Conservation (phyloP, 2,888 invertebrate species). For the Boloria selene region DNA sequence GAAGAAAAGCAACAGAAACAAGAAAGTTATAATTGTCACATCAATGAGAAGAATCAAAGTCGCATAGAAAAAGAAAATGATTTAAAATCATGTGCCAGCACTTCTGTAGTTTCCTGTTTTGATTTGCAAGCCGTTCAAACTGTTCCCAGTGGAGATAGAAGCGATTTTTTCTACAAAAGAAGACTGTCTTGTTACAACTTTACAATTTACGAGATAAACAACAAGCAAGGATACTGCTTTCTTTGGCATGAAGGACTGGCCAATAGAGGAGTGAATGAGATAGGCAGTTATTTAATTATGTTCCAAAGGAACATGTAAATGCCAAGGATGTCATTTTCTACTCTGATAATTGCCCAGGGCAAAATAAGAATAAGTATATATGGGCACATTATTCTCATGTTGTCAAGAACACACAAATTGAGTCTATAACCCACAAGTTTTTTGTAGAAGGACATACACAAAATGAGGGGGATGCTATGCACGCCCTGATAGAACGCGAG, state of each 20-base stretch:
- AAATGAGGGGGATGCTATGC: no score
- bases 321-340: no score
- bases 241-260: conserved; percentile 22
- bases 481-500: no score
- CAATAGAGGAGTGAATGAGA: conserved; percentile 20
- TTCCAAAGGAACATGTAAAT: no score
- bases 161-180: conserved; percentile 10
- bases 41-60: neutral
- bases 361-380: no score
- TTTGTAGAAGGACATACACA: no score
- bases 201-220: conserved; percentile 21
- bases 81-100: no score
- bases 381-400: no score
- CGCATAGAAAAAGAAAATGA: no score
- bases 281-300: conserved; percentile 4
- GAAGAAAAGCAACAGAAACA: conserved; percentile 7
- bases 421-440: no score
- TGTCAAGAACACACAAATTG: no score
- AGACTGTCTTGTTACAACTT: conserved; percentile 21
- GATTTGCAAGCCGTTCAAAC: conserved; percentile 7
- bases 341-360: no score
- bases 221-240: conserved; percentile 20
- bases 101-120: neutral
- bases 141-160: conserved; percentile 3
- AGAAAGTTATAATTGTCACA: conserved; percentile 7